Percentiles rank a stretch among this genome's conserved stretches.
These are phyloP conservation scores for Onthophagus sagittarius DNA, from an alignment of 2,888 invertebrate species.

Conservation along the genomic window DNA sequence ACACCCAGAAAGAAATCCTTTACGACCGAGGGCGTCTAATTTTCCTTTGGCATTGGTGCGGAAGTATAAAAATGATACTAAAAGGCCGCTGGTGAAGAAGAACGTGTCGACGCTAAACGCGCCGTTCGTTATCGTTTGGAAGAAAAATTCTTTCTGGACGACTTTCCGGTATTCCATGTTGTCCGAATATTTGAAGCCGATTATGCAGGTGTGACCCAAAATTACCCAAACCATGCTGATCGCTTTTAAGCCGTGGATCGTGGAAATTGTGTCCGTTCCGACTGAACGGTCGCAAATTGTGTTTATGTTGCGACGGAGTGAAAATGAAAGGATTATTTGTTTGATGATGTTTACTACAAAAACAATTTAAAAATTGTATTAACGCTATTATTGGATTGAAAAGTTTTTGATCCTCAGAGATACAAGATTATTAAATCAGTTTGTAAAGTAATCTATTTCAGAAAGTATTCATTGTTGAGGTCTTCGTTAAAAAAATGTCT, in stretches of 20 bases:
- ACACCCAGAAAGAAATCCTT: slow-evolving; percentile 60
- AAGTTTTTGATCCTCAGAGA: too few species aligned
- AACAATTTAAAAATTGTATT: slow-evolving; percentile 10
- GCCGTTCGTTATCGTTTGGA: slow-evolving; percentile 75
- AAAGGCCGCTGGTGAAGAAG: slow-evolving; percentile 75
- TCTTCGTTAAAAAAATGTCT: too few species aligned
- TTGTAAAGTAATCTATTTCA: too few species aligned
- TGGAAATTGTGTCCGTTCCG: slow-evolving; percentile 75
- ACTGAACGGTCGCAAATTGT: slow-evolving; percentile 77
- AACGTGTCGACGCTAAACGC: slow-evolving; percentile 80
- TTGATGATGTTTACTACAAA: slow-evolving; percentile 57
- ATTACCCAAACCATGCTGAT: slow-evolving; percentile 65
- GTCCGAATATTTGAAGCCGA: slow-evolving; percentile 80
- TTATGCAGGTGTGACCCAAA: slow-evolving; percentile 71
- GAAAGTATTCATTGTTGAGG: too few species aligned
- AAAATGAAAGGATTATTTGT: slow-evolving; percentile 73
- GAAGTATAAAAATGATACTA: slow-evolving; percentile 83
- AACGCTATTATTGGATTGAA: too few species aligned
- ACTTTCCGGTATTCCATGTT: slow-evolving; percentile 71
- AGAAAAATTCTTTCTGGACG: slow-evolving; percentile 73
- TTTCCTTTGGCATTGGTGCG: slow-evolving; percentile 72
- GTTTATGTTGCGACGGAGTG: slow-evolving; percentile 71
- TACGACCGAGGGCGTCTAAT: slow-evolving; percentile 61
- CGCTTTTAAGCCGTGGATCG: slow-evolving; percentile 62
- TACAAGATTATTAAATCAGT: too few species aligned